Base-by-base conservation (phyloP, 2,888 invertebrate species). In the Ennomos erosarius region DNA sequence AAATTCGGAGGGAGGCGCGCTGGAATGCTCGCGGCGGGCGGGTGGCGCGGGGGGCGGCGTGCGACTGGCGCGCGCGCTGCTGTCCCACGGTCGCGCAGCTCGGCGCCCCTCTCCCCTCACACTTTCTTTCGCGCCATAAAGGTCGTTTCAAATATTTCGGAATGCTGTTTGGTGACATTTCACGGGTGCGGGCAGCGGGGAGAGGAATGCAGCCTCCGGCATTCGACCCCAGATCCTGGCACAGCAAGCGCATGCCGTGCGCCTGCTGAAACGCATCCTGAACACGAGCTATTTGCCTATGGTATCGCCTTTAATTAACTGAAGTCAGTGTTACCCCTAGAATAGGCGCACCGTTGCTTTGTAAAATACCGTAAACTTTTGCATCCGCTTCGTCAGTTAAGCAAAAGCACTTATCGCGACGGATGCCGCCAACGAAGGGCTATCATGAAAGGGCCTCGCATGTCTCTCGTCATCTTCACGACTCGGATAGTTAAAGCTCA, bases 1-100 rank as follows among this genome's bases (percentile, higher is more conserved):
- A 90, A 89, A 88, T 90, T 89, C 88, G 88, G 88, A 89, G 90
- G 90, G 88, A 88, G 85, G 85, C 83, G 83, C 85, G 83, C 81
- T 85, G 89, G 88, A 88, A 87, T 86, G 89, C 85, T 85, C 82
- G 86, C 80, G 81, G 81, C 65, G 82, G 74, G 84, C 84, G 85
- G 56, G 66, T 74, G 76, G 83, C 77, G 82, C 77, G 85, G 80
- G 84, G 83, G 82, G 90, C 84, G 87, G 84, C 89, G 89, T 89
- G 90, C 89, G 92, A 89, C 85, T 88, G 85, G 87, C 87, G 88
- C 88, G 90, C 89, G 91, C 93, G 94, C 92, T 93, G 93, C 94
- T 94, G 94, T 94, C 94, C 94, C 94, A 94, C 94, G 94, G 94
- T 94, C 93, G 93, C 89, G 92, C 88, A 90, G 89, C 93, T 93